Percentiles rank a stretch among this genome's conserved stretches.
Evolutionary conservation across 1,140 invertebrate species (phyloP).

Genomic region (Pseudomyrmex pallidus): DNA sequence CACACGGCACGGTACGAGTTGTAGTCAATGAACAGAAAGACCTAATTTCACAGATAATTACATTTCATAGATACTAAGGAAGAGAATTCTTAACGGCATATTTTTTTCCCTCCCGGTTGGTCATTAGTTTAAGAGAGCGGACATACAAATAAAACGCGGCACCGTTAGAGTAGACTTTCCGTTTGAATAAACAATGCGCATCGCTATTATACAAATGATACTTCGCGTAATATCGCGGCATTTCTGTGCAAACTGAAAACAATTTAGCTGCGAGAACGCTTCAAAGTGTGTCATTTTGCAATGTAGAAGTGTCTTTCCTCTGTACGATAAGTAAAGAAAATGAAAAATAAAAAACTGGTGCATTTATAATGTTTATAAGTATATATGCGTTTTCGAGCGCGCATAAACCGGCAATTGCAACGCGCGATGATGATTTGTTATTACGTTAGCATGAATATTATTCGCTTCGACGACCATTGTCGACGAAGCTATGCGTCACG

Average conservation of each 20-base stretch:
- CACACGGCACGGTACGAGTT: slow-evolving; percentile 35
- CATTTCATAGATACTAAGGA: slow-evolving; percentile 35
- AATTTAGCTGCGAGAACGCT: slow-evolving; percentile 12
- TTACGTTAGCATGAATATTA: slow-evolving; percentile 10
- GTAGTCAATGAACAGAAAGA: slow-evolving; percentile 7
- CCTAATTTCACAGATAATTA: slow-evolving; percentile 44
- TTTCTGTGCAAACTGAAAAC: slow-evolving; percentile 2
- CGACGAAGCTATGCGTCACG: neutral
- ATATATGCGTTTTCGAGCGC: slow-evolving; percentile 20
- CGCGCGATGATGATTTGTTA: slow-evolving; percentile 35
- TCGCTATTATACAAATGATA: slow-evolving; percentile 32
- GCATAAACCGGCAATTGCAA: neutral
- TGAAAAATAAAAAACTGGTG: slow-evolving; percentile 28
- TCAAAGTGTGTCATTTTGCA: slow-evolving; percentile 30
- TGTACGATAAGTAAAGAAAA: slow-evolving; percentile 27
- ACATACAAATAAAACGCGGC: slow-evolving; percentile 3
- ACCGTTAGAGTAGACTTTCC: slow-evolving; percentile 41
- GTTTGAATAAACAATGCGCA: slow-evolving; percentile 52
- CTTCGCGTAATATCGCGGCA: slow-evolving; percentile 1
- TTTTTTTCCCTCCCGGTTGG: slow-evolving; percentile 13
- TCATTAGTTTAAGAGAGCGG: slow-evolving; percentile 52
- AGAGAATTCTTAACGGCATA: slow-evolving; percentile 43
- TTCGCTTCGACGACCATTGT: neutral
- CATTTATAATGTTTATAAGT: neutral
- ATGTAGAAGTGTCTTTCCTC: neutral